Conservation (phyloP, 2,113 vertebrate genomes). For the Passer montanus region DNA sequence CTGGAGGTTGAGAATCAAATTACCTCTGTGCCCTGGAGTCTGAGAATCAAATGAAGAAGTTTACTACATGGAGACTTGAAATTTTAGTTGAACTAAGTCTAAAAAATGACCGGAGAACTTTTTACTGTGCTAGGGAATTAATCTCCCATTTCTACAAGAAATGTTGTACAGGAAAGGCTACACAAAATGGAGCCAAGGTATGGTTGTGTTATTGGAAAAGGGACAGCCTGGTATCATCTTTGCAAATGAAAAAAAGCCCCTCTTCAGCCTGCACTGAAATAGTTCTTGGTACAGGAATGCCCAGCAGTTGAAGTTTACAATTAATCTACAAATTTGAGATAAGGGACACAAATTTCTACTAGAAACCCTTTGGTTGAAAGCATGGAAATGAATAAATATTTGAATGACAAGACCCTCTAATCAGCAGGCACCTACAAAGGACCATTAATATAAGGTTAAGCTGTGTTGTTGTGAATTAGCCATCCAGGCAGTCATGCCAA, state of each 20-base stretch:
- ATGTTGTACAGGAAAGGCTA: neutral
- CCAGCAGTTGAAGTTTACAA: neutral
- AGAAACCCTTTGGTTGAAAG: neutral
- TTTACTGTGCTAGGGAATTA: conserved; percentile 30
- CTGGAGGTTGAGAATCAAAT: conserved; percentile 59
- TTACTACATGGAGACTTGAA: conserved; percentile 26
- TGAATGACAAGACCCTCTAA: neutral
- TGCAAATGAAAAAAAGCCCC: neutral
- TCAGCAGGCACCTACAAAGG: neutral
- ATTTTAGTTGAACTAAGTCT: conserved; percentile 42
- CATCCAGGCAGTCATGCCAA: neutral
- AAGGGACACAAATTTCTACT: neutral
- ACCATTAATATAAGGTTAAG: neutral
- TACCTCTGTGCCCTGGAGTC: conserved; percentile 58
- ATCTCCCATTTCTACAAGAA: conserved; percentile 5
- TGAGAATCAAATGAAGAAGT: conserved; percentile 65
- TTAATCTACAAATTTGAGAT: neutral
- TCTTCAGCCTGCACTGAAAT: neutral
- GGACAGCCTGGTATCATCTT: neutral
- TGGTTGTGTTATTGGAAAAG: neutral
- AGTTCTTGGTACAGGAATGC: neutral
- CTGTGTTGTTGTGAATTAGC: neutral
- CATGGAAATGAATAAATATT: conserved; percentile 9
- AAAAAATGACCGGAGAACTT: conserved; percentile 53
- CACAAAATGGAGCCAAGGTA: neutral